Evolutionary conservation across 2,888 invertebrate species (phyloP).

Genomic region (Melipona beecheii): DNA sequence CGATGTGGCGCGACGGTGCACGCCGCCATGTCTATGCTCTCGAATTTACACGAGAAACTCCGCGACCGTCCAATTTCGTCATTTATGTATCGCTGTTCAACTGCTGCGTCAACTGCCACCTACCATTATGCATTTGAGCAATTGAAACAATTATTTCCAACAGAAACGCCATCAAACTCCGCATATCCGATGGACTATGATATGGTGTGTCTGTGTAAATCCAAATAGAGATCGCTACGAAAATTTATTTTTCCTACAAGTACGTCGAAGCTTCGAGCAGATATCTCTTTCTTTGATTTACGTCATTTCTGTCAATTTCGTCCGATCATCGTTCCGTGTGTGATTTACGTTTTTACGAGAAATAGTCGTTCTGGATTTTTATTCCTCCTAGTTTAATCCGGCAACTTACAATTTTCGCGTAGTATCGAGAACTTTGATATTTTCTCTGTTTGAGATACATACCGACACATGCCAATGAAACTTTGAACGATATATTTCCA

Average conservation of each 20-base stretch:
- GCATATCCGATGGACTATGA: neutral
- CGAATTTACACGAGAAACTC: slow-evolving; percentile 43
- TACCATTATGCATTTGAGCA: no score
- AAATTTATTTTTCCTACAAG: neutral
- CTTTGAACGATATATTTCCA: no score
- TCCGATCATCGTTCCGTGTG: no score
- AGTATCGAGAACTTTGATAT: slow-evolving; percentile 23
- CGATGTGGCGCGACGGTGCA: neutral
- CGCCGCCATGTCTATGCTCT: slow-evolving; percentile 32
- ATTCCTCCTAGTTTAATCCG: slow-evolving; percentile 30
- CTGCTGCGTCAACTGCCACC: neutral
- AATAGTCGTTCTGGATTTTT: neutral
- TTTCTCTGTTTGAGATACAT: neutral
- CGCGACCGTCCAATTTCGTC: slow-evolving; percentile 15
- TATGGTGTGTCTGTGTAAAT: neutral
- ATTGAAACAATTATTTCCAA: neutral
- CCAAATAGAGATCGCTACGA: neutral
- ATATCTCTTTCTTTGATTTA: no score
- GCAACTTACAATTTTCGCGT: slow-evolving; percentile 12
- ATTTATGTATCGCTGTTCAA: neutral
- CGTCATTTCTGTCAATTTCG: no score
- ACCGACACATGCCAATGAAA: neutral
- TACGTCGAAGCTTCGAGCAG: neutral
- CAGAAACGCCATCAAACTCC: neutral
- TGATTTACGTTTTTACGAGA: no score